phyloP scores from a whole-genome alignment of 53 echinoderm and acorn worm species.

The Actinopyga echinites region DNA sequence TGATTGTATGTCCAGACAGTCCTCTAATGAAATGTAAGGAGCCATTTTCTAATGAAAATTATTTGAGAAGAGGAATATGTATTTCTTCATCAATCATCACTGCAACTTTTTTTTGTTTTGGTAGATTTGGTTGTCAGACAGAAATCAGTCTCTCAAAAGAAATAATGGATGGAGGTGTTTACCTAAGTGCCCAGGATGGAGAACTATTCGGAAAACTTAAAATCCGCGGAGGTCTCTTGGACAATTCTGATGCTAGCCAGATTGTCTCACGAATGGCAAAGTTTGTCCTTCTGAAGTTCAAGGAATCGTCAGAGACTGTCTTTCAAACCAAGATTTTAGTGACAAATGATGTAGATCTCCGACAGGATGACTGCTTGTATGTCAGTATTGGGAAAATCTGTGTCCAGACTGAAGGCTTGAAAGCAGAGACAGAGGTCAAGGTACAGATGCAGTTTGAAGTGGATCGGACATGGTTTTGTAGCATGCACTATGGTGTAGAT shows the following conservation, averaged over 20 bases:
- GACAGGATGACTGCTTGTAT: constrained; percentile 55
- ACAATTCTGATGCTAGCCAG: constrained; percentile 81
- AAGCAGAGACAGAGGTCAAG: constrained; percentile 38
- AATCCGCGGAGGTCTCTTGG: constrained; percentile 61
- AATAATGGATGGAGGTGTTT: background rate
- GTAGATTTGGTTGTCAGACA: background rate
- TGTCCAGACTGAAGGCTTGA: constrained; percentile 54
- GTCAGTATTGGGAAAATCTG: constrained; percentile 64
- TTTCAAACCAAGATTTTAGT: constrained; percentile 68
- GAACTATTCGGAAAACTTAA: constrained; percentile 71
- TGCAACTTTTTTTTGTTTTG: background rate
- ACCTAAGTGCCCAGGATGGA: constrained; percentile 39
- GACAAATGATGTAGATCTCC: constrained; percentile 11
- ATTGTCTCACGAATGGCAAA: constrained; percentile 68
- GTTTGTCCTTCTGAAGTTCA: constrained; percentile 80
- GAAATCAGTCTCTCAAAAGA: constrained; percentile 9
- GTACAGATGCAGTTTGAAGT: constrained; percentile 84
- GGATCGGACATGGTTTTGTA: constrained; percentile 67
- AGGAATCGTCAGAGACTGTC: constrained; percentile 40
- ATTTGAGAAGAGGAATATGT: too few relatives aligned
- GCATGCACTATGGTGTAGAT: constrained; percentile 74
- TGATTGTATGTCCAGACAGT: too few relatives aligned
- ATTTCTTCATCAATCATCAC: background rate
- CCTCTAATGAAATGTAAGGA: too few relatives aligned
- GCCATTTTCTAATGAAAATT: too few relatives aligned